These are phyloP conservation scores for Ia io DNA, from an alignment of 2,113 vertebrate genomes.

Conservation along the genomic window DNA sequence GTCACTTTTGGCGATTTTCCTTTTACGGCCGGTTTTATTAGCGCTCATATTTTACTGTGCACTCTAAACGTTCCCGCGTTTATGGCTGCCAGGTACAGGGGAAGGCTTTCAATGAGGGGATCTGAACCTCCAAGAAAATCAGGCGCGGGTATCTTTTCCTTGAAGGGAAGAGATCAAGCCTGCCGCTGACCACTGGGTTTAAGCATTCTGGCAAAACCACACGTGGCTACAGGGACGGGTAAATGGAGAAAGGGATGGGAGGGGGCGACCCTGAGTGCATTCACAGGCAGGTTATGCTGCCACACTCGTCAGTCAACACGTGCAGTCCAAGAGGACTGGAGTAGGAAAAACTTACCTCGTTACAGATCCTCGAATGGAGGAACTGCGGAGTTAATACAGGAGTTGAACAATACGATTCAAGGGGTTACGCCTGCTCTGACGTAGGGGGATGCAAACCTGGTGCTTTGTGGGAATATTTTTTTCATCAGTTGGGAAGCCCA, in stretches of 20 bases:
- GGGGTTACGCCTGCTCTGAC: constrained; percentile 17
- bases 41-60: constrained; percentile 83
- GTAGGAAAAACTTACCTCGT: constrained; percentile 56
- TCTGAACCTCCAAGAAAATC: constrained; percentile 79
- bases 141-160: constrained; percentile 69
- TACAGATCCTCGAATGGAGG: constrained; percentile 45
- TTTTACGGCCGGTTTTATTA: constrained; percentile 83
- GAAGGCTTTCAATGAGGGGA: constrained; percentile 82
- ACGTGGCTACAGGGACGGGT: constrained; percentile 41
- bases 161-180: constrained; percentile 65
- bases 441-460: constrained; percentile 52
- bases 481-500: constrained; percentile 44
- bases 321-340: constrained; percentile 68
- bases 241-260: no score
- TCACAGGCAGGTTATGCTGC: not conserved
- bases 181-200: constrained; percentile 56
- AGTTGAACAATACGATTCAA: constrained; percentile 38
- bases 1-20: constrained; percentile 78
- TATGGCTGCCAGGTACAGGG: constrained; percentile 76
- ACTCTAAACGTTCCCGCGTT: constrained; percentile 80
- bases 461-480: not conserved
- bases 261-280: constrained; percentile 31
- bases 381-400: constrained; percentile 5
- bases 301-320: constrained; percentile 49
- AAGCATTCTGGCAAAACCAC: constrained; percentile 47